These are phyloP conservation scores for Pediacus dermestoides DNA, from an alignment of 2,888 invertebrate species.

Conservation along the genomic window DNA sequence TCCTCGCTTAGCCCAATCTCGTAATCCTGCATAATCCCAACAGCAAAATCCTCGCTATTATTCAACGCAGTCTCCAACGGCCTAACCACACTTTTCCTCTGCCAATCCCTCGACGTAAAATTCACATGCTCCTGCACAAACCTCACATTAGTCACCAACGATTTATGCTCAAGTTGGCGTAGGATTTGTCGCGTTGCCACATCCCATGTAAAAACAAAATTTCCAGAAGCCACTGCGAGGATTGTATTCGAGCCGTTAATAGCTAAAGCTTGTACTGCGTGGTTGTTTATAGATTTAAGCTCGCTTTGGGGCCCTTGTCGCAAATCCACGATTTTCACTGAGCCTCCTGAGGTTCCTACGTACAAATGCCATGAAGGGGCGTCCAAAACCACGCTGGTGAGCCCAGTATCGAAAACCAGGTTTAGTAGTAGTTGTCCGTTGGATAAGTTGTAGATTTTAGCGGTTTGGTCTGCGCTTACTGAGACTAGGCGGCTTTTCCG, in stretches of 20 bases:
- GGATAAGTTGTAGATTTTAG: constrained; percentile 74
- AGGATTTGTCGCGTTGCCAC: constrained; percentile 71
- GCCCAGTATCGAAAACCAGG: constrained; percentile 67
- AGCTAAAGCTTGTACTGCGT: constrained; percentile 63
- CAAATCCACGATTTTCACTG: constrained; percentile 66
- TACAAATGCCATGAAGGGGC: constrained; percentile 67
- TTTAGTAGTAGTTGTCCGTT: constrained; percentile 68
- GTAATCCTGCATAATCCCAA: too few species aligned
- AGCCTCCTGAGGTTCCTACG: constrained; percentile 70
- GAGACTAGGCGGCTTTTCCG: constrained; percentile 68
- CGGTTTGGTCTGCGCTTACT: constrained; percentile 77
- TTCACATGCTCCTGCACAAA: constrained; percentile 60
- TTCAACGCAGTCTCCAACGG: too few species aligned
- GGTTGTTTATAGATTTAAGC: constrained; percentile 58
- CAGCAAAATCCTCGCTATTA: too few species aligned
- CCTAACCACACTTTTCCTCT: constrained; percentile 23
- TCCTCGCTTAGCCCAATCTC: too few species aligned
- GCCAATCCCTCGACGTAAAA: constrained; percentile 40
- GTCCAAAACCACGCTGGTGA: constrained; percentile 69
- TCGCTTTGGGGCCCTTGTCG: constrained; percentile 64
- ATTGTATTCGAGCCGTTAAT: constrained; percentile 68
- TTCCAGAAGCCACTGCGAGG: constrained; percentile 68
- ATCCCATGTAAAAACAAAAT: constrained; percentile 76
- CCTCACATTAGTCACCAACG: constrained; percentile 68
- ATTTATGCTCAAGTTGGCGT: constrained; percentile 67